Conservation (phyloP, 1,140 invertebrate genomes). For the Mycetomoellerius zeteki region DNA sequence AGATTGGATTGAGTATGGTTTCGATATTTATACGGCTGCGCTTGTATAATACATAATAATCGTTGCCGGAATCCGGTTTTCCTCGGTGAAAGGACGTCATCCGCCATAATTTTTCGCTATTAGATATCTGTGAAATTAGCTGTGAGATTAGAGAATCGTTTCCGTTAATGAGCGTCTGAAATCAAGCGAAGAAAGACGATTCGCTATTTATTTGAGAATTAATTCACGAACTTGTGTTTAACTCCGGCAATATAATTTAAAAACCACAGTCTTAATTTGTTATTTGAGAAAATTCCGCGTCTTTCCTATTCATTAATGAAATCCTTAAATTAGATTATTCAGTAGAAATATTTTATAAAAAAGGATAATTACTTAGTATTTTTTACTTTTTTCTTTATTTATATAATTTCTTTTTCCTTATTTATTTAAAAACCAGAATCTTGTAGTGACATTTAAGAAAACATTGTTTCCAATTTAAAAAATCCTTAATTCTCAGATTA, state of each 20-base stretch:
- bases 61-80: neutral
- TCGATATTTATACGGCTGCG: neutral
- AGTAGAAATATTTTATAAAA: neutral
- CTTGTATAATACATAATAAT: neutral
- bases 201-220: neutral
- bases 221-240: neutral
- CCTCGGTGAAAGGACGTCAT: neutral
- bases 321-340: neutral
- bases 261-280: neutral
- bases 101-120: conserved; percentile 19
- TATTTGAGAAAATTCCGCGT: neutral
- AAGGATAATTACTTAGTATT: neutral
- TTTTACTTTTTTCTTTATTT: neutral
- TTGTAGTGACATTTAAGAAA: neutral
- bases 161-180: neutral
- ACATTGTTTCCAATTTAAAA: neutral
- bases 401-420: neutral
- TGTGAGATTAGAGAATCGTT: neutral
- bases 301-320: neutral
- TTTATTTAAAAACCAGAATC: neutral
- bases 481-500: neutral
- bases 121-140: conserved; percentile 3
- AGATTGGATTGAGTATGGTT: neutral
- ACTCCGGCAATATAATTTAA: neutral
- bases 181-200: neutral